Conservation (phyloP, 2,113 vertebrate species). For the Columbina picui region DNA sequence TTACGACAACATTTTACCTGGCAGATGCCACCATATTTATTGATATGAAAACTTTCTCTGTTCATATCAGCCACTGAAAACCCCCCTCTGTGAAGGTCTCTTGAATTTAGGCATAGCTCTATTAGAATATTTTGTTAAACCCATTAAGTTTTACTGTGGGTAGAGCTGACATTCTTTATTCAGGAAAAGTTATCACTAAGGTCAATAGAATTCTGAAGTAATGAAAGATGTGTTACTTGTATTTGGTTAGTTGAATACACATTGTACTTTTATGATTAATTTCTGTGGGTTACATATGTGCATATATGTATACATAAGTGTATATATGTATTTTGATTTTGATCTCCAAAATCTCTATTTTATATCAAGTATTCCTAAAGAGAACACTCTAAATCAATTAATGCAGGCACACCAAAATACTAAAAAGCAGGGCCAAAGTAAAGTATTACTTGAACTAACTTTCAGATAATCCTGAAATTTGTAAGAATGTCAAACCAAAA, state of each 20-base stretch:
- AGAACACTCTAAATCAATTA: slow-evolving; percentile 35
- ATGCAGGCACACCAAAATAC: slow-evolving; percentile 8
- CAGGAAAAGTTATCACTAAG: not conserved
- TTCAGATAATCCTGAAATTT: slow-evolving; percentile 14
- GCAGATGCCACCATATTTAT: not conserved
- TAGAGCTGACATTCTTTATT: not conserved
- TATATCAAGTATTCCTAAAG: slow-evolving; percentile 33
- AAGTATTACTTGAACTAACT: slow-evolving; percentile 33
- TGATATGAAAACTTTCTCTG: not conserved
- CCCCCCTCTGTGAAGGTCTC: not conserved
- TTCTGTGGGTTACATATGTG: not conserved
- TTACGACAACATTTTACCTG: slow-evolving; percentile 15
- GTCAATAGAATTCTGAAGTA: not conserved
- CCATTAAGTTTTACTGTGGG: not conserved
- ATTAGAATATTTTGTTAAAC: not conserved
- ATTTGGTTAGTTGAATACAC: not conserved
- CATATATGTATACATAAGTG: not conserved
- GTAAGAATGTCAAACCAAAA: not conserved
- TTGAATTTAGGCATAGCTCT: not conserved
- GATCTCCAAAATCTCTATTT: slow-evolving; percentile 9
- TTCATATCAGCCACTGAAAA: not conserved
- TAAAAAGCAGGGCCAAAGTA: slow-evolving; percentile 16
- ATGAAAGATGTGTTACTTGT: not conserved
- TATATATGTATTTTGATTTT: not conserved
- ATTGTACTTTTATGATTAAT: slow-evolving; percentile 15